phyloP scores from a whole-genome alignment of 2,888 invertebrate species.

The Leptinotarsa juncta region DNA sequence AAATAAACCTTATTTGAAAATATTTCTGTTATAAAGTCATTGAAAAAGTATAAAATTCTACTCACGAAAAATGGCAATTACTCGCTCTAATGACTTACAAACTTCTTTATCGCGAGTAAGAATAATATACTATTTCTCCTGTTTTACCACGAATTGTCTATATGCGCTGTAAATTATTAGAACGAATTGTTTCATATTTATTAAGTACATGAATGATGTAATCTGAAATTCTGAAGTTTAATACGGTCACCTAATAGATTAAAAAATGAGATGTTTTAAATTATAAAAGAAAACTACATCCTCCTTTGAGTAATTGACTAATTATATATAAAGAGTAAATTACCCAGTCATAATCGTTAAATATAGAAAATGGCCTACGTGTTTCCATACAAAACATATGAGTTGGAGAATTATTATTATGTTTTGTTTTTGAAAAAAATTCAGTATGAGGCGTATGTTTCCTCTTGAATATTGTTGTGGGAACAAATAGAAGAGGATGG shows the following conservation, averaged over 20 bases:
- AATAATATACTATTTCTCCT: no score
- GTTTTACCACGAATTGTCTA: no score
- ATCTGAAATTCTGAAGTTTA: constrained; percentile 26
- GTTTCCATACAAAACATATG: constrained; percentile 30
- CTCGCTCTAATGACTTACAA: no score
- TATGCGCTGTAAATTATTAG: not conserved
- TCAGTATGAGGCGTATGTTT: not conserved
- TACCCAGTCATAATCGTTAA: constrained; percentile 46
- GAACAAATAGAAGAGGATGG: not conserved
- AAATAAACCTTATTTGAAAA: no score
- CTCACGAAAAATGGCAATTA: no score
- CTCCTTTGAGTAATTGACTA: constrained; percentile 45
- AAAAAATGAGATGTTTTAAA: constrained; percentile 34
- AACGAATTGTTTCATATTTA: not conserved
- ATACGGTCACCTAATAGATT: constrained; percentile 23
- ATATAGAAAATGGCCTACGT: constrained; percentile 44
- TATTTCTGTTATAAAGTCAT: no score
- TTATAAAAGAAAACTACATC: constrained; percentile 45
- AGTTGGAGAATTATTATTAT: constrained; percentile 6
- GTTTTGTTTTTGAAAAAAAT: not conserved
- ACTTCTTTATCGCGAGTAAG: no score
- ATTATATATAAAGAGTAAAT: constrained; percentile 46
- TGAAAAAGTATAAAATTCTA: no score
- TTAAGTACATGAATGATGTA: constrained; percentile 25
- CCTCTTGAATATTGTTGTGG: not conserved